Conservation (phyloP, 2,797 vertebrate genomes). For the Sebastes diaconus region DNA sequence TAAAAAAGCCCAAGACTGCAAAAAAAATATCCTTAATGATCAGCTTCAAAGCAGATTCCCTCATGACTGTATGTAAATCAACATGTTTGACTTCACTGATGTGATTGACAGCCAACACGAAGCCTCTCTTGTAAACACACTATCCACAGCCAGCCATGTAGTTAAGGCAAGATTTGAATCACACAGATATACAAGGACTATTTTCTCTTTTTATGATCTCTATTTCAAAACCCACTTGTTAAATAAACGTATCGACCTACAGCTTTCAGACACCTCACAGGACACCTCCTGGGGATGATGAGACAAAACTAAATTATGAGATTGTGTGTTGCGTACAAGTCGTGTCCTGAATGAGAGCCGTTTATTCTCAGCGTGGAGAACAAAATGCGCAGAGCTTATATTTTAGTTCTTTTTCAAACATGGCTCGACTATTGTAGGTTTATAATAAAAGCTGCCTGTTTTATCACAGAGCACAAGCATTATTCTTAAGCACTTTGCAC, state of each 20-base stretch:
- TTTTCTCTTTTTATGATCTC: slow-evolving; percentile 19
- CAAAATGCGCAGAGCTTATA: slow-evolving; percentile 58
- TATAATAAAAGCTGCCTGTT: slow-evolving; percentile 75
- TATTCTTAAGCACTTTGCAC: slow-evolving; percentile 72
- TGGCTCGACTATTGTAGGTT: slow-evolving; percentile 68
- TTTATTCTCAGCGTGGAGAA: slow-evolving; percentile 41
- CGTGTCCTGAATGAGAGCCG: slow-evolving; percentile 38
- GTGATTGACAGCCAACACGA: slow-evolving; percentile 53
- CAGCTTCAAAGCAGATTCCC: slow-evolving; percentile 29
- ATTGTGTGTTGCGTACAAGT: slow-evolving; percentile 4
- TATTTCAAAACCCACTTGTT: slow-evolving; percentile 20
- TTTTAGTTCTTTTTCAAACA: slow-evolving; percentile 66
- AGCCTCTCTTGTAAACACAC: slow-evolving; percentile 43
- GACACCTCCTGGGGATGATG: neutral
- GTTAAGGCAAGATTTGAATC: slow-evolving; percentile 22
- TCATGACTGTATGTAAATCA: slow-evolving; percentile 42
- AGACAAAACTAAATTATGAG: slow-evolving; percentile 36
- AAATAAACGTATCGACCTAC: slow-evolving; percentile 29
- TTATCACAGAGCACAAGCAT: slow-evolving; percentile 73
- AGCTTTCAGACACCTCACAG: slow-evolving; percentile 2
- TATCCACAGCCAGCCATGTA: neutral
- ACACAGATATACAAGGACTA: neutral
- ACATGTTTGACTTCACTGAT: slow-evolving; percentile 27
- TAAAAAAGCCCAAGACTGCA: neutral
- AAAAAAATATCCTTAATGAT: slow-evolving; percentile 17